Evolutionary conservation across 2,797 vertebrate genomes (phyloP).

Genomic region (Myotis vivesi): DNA sequence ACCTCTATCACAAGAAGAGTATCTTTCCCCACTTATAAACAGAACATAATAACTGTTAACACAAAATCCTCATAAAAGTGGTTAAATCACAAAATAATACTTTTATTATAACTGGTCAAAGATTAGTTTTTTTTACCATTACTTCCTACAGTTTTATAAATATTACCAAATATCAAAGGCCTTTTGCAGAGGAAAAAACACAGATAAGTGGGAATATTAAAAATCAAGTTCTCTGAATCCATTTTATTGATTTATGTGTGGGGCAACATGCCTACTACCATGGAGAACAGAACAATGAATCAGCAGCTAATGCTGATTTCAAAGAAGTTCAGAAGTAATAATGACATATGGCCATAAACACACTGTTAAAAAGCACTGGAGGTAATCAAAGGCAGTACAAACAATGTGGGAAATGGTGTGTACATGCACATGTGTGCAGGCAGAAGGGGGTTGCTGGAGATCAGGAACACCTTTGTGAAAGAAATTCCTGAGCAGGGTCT

Average conservation of each 20-base stretch:
- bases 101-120: background rate
- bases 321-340: conserved; percentile 22
- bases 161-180: background rate
- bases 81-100: background rate
- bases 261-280: background rate
- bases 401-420: background rate
- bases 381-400: background rate
- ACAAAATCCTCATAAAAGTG: background rate
- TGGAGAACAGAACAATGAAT: background rate
- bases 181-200: background rate
- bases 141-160: background rate
- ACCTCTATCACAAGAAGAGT: background rate
- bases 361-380: background rate
- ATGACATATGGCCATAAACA: background rate
- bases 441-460: background rate
- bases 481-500: background rate
- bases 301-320: background rate
- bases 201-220: background rate
- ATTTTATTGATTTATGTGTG: background rate
- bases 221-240: background rate
- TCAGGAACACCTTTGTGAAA: background rate
- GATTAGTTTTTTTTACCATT: background rate
- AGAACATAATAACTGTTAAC: background rate
- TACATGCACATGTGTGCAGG: rapidly evolving
- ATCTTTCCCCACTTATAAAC: background rate